Conservation (phyloP, 2,113 vertebrate genomes). For the Calyptomena viridis region DNA sequence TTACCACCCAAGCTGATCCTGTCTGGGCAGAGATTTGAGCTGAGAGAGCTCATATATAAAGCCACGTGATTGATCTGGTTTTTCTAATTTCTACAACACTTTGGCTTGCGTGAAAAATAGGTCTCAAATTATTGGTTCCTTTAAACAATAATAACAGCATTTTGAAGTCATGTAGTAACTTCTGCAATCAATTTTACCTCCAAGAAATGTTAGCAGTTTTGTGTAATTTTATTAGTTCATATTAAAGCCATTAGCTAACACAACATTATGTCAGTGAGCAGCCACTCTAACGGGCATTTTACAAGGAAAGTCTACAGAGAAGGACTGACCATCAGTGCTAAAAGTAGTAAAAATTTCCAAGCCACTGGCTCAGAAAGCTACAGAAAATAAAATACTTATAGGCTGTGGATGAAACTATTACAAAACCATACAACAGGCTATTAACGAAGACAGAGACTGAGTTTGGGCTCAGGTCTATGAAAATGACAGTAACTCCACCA, state of each 20-base stretch:
- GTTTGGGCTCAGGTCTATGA: neutral
- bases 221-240: conserved; percentile 16
- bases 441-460: neutral
- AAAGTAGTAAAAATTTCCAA: neutral
- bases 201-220: neutral
- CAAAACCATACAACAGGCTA: neutral
- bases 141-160: neutral
- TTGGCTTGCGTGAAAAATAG: neutral
- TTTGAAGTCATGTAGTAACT: conserved; percentile 23
- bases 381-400: neutral
- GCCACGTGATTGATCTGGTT: neutral
- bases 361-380: neutral
- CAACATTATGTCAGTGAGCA: conserved; percentile 3
- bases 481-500: neutral
- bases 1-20: conserved; percentile 54
- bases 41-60: neutral
- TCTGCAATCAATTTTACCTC: conserved; percentile 11
- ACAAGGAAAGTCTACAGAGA: neutral
- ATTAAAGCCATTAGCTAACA: conserved; percentile 23
- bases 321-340: neutral
- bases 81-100: neutral
- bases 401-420: neutral
- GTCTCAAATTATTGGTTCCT: conserved; percentile 6
- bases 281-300: neutral
- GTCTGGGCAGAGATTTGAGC: neutral